These are phyloP conservation scores for Sarcophaga rosellei DNA, from an alignment of 2,888 invertebrate species.

Conservation along the genomic window DNA sequence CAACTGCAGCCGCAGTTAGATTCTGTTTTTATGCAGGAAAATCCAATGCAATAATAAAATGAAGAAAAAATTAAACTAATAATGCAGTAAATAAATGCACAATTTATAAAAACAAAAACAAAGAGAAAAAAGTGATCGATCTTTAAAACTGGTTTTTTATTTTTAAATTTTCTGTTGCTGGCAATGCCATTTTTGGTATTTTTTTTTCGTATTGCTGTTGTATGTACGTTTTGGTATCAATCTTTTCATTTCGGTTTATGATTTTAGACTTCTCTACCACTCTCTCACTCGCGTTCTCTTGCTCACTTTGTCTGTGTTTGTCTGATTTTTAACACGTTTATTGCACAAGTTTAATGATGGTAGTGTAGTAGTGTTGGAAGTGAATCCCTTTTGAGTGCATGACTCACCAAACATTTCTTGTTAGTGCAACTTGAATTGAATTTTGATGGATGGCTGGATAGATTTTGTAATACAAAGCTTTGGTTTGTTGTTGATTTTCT, in stretches of 20 bases:
- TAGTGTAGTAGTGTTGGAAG: conserved; percentile 43
- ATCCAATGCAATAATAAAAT: background rate
- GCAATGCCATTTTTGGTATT: conserved; percentile 29
- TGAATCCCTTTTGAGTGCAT: conserved; percentile 62
- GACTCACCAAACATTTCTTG: conserved; percentile 43
- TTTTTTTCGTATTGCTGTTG: background rate
- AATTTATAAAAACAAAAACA: conserved; percentile 13
- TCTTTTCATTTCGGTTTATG: conserved; percentile 10
- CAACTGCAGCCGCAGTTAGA: background rate
- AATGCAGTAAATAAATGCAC: conserved; percentile 13
- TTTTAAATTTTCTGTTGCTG: background rate
- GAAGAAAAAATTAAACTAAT: background rate
- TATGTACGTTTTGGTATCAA: background rate
- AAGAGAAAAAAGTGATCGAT: conserved; percentile 37
- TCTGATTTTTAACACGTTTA: background rate
- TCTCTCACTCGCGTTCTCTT: conserved; percentile 9
- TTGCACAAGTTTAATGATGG: background rate
- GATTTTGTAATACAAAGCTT: conserved; percentile 44
- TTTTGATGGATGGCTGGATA: conserved; percentile 12
- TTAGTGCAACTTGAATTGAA: background rate
- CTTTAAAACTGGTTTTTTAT: conserved; percentile 45
- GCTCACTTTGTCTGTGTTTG: background rate
- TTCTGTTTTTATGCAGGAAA: background rate
- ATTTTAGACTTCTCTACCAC: background rate
- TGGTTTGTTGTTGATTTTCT: background rate